Evolutionary conservation across 2,113 vertebrate genomes (phyloP).

Genomic region (Typhlomys cinereus): DNA sequence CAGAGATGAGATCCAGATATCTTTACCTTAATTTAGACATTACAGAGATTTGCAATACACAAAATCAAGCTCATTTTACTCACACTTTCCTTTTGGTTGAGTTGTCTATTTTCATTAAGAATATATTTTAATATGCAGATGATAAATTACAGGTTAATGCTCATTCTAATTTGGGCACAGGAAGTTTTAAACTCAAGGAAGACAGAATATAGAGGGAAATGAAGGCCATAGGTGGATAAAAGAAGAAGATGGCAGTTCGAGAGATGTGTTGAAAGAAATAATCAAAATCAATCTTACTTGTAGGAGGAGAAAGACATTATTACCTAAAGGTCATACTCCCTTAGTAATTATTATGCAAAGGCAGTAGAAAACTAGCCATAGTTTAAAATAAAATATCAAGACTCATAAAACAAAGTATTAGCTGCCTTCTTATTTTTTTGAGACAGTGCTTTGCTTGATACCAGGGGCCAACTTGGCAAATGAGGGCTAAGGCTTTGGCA

Average conservation of each 20-base stretch:
- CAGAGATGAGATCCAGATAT: background rate
- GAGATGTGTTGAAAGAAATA: background rate
- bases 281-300: background rate
- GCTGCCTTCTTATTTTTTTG: background rate
- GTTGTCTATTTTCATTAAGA: background rate
- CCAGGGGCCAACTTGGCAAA: too few species aligned
- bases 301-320: background rate
- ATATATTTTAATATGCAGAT: background rate
- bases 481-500: too few species aligned
- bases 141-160: background rate
- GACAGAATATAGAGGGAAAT: background rate
- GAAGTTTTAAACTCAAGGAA: background rate
- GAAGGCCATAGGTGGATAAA: background rate
- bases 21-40: background rate
- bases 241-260: background rate
- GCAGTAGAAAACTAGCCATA: background rate
- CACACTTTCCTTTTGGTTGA: background rate
- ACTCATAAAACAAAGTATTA: background rate
- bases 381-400: background rate
- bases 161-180: background rate
- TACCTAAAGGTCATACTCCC: background rate
- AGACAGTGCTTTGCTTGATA: too few species aligned
- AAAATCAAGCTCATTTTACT: background rate
- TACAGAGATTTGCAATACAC: background rate
- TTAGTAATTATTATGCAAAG: background rate